These are phyloP conservation scores for Stegophylla sp. DNA, from an alignment of 2,888 invertebrate genomes.

Conservation along the genomic window DNA sequence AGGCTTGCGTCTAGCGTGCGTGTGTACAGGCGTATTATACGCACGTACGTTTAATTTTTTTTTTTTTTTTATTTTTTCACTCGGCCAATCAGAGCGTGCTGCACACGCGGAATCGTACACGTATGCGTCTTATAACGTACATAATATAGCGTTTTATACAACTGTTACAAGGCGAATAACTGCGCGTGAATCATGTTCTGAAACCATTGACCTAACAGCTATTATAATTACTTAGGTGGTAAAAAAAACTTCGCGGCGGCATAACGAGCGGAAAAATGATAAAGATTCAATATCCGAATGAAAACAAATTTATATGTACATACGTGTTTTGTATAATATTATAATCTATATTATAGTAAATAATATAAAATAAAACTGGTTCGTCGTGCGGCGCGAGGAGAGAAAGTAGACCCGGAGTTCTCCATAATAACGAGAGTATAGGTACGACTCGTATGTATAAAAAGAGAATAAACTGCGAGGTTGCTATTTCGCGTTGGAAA, in stretches of 20 bases:
- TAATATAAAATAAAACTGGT: conserved; percentile 49
- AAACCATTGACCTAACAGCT: not conserved
- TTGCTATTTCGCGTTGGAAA: conserved; percentile 44
- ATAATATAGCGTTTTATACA: not conserved
- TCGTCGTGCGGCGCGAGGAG: conserved; percentile 48
- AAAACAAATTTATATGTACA: not conserved
- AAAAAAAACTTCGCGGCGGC: too few relatives aligned
- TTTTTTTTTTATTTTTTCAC: not conserved
- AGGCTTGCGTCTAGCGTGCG: not conserved
- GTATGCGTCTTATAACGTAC: too few relatives aligned
- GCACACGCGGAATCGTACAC: not conserved
- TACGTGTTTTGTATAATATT: not conserved
- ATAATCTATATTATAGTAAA: conserved; percentile 36
- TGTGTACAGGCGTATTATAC: not conserved
- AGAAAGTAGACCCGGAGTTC: conserved; percentile 52
- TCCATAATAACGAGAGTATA: conserved; percentile 44
- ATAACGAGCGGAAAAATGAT: not conserved
- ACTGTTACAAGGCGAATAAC: not conserved
- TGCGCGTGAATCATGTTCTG: not conserved
- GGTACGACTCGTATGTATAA: not conserved
- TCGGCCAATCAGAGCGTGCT: conserved; percentile 32
- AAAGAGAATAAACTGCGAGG: conserved; percentile 31
- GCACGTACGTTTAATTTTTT: not conserved
- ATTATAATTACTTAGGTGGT: too few relatives aligned
- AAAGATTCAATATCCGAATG: not conserved